Base-by-base conservation (phyloP, 1,140 invertebrate species). In the Ceratina calcarata region DNA sequence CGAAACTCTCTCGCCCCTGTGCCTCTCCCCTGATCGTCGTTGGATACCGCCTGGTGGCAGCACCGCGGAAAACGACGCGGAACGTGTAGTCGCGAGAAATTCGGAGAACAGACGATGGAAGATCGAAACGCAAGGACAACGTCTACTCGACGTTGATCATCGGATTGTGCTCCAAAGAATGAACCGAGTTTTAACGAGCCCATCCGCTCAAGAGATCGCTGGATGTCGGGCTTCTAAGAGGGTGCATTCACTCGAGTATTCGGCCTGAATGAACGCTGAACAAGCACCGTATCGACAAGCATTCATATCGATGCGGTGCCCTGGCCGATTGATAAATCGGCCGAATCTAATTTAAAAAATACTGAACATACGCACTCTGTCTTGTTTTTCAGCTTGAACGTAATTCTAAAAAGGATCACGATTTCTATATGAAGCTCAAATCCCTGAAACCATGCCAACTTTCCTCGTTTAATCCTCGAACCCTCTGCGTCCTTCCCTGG, bases 1-100 rank as follows among this genome's bases (percentile, higher is more conserved):
- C 71, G 60, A 49, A 32, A 69, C 32, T 55, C 73, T 67, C 58
- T 27, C 37, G 10, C 37, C 64, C n/a, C 65, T 68, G 27, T 53
- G 66, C 37, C 37, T 69, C 27, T 32, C 27, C 55, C 53, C 58
- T 27, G 55, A 20, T 37, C 78, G 37, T 57, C 16, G 12, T 0
- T 24, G 53, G 53, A 37, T 65, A 27, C 83, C 84, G 76, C 45
- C 45, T 37, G 84, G 64, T 79, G 83, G 84, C 84, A 79, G 84
- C 84, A 86, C 84, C 65, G 81, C 13, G 61, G 62, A 13, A 55
- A 20, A 53, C 58, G 64, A 66, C 60, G 13, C 49, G 27, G 53
- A 49, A 27, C 68, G 18, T 15, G 37, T 0, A 49, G 37, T 70
- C 68, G 32, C 53, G 20, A 76, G 55, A 60, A 58, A 76, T 68